Evolutionary conservation across 2,113 vertebrate genomes (phyloP).

Genomic region (Ophiodon elongatus): DNA sequence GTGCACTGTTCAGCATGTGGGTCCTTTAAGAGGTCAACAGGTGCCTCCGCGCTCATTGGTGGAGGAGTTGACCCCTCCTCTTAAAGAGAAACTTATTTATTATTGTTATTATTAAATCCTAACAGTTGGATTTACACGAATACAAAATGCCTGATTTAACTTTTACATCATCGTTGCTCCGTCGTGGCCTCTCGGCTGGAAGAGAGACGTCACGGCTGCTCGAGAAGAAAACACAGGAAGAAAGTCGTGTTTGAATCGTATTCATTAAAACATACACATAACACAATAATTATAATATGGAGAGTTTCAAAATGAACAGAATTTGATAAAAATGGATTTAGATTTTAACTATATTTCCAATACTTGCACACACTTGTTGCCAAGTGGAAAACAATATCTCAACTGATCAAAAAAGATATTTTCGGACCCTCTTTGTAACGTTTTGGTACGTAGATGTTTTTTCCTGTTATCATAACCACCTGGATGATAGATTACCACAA

Average conservation of each 20-base stretch:
- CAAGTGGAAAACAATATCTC: background rate
- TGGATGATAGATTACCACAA: background rate
- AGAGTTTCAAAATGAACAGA: background rate
- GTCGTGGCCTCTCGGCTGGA: background rate
- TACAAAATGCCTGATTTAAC: background rate
- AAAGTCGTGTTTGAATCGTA: background rate
- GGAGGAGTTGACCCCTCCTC: background rate
- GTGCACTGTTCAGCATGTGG: conserved; percentile 24
- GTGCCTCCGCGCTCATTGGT: conserved; percentile 28
- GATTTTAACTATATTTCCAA: background rate
- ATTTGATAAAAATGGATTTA: background rate
- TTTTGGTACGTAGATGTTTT: background rate
- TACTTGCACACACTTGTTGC: background rate
- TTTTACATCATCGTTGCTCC: background rate
- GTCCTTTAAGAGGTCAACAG: conserved; percentile 44
- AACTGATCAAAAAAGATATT: background rate
- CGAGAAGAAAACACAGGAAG: background rate
- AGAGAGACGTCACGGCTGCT: background rate
- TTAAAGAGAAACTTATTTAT: background rate
- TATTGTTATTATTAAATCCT: background rate
- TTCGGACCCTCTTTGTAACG: background rate
- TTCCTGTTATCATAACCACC: background rate
- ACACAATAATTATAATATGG: background rate
- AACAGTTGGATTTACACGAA: background rate
- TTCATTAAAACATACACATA: background rate